A percentile compares a stretch with the other conserved stretches of the same genome.
Conservation (phyloP, 2,113 vertebrate genomes). For the Sinosuthora webbiana region DNA sequence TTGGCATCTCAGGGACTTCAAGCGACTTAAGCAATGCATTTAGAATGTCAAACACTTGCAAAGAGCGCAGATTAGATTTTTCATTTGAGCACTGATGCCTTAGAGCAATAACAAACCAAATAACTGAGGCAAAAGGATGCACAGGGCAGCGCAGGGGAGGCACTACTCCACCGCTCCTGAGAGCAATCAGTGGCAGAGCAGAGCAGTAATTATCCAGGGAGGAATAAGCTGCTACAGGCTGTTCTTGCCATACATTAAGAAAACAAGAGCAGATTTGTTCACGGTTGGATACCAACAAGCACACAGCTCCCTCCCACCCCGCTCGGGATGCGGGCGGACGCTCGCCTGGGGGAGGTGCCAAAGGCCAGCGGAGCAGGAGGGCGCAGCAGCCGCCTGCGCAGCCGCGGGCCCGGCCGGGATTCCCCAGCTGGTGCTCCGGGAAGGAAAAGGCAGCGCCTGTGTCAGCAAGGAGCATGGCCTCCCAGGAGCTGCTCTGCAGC, state of each 20-base stretch:
- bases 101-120: constrained; percentile 2
- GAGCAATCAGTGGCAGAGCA: neutral
- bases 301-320: neutral
- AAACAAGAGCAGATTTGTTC: constrained; percentile 20
- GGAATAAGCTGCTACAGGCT: constrained; percentile 3
- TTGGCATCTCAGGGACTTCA: neutral
- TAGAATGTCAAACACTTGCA: neutral
- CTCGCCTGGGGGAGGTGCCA: rapidly evolving
- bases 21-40: neutral
- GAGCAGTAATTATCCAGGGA: neutral
- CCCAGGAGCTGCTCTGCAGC: neutral
- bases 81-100: neutral
- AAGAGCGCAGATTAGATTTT: neutral
- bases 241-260: neutral
- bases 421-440: neutral
- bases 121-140: neutral
- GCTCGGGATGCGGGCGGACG: rapidly evolving
- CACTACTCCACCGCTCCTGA: neutral
- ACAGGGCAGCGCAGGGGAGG: rapidly evolving
- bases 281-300: neutral
- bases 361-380: neutral
- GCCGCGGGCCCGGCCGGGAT: rapidly evolving
- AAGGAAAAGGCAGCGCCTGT: neutral
- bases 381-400: rapidly evolving
- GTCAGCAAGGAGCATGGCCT: neutral